Base-by-base conservation (phyloP, 2,797 vertebrate genomes). In the Sebastes steindachneri region DNA sequence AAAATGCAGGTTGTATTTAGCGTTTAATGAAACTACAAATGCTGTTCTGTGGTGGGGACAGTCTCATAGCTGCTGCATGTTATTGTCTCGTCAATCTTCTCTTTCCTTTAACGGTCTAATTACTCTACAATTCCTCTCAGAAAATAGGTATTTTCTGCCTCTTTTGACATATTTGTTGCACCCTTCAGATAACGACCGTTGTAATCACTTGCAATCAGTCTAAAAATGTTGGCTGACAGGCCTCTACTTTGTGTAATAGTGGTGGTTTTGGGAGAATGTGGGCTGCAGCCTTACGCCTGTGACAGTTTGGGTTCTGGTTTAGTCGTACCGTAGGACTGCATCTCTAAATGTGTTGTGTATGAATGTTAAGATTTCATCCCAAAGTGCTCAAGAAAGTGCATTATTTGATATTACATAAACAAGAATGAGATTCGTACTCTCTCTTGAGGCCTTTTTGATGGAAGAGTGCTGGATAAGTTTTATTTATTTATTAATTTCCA, bases 111-210 rank as follows among this genome's bases (percentile, higher is more conserved):
- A 17, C 7, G 17, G 21, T 68, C 26, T 29, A 19, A 66, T 53
- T 26, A 25, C 28, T 2, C 28, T 57, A 29, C 64, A 73, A 63
- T 58, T 80, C 17, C 37, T 66, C 26, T 29, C 25, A 29, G 17
- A 58, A 75, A 62, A 67, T 57, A 15, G 9, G 21, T 35, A 55
- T 77, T 66, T 67, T 70, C 65, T 71, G 48, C 28, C 9, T 5
- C 15, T 53, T 75, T 23, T 67, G 66, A 77, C 68, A 60, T 26
- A 21, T 33, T 60, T 69, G 70, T 57, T 75, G 64, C 59, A n/a
- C 21, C 59, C 45, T n/a, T 53, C 37, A 65, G 33, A 64, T 29
- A 45, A 64, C 3, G 48, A 53, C 48, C 2, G 1, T n/a, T 37
- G 21, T 67, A 28, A 75, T 81, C 29, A 71, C 6, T 48, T 4